These are phyloP conservation scores for Leptopilina clavipes DNA, from an alignment of 1,140 invertebrate species.

Conservation along the genomic window DNA sequence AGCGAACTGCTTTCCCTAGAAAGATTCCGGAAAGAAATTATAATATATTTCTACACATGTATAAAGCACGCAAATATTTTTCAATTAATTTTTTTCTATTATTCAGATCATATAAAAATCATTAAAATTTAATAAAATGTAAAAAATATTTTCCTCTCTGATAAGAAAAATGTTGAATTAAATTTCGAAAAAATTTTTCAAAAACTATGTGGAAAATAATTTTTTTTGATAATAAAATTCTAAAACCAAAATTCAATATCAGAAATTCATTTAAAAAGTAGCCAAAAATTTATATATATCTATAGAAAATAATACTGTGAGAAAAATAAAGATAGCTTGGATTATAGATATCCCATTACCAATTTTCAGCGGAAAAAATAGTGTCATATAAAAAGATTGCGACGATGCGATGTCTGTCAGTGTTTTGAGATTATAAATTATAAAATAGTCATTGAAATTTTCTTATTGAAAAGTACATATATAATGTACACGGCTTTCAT, in stretches of 20 bases:
- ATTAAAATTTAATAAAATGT: too few relatives aligned
- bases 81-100: not conserved
- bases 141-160: too few relatives aligned
- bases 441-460: slow-evolving; percentile 4
- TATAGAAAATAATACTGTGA: too few relatives aligned
- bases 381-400: not conserved
- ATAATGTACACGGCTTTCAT: not conserved
- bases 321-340: too few relatives aligned
- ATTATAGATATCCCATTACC: too few relatives aligned
- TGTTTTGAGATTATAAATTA: too few relatives aligned
- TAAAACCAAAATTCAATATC: not conserved
- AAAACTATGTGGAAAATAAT: too few relatives aligned
- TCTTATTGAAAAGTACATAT: not conserved
- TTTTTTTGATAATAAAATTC: not conserved
- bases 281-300: too few relatives aligned
- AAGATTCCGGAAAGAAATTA: slow-evolving; percentile 8
- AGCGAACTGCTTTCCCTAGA: slow-evolving; percentile 6
- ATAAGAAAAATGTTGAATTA: too few relatives aligned
- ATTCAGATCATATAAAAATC: too few relatives aligned
- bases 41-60: not conserved
- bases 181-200: too few relatives aligned
- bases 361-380: not conserved
- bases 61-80: not conserved
- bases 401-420: not conserved
- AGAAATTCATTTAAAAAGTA: too few relatives aligned